Evolutionary conservation across 2,888 invertebrate species (phyloP), one percentile per base, ranked within the genome.

Genomic region (Fragum fragum): DNA sequence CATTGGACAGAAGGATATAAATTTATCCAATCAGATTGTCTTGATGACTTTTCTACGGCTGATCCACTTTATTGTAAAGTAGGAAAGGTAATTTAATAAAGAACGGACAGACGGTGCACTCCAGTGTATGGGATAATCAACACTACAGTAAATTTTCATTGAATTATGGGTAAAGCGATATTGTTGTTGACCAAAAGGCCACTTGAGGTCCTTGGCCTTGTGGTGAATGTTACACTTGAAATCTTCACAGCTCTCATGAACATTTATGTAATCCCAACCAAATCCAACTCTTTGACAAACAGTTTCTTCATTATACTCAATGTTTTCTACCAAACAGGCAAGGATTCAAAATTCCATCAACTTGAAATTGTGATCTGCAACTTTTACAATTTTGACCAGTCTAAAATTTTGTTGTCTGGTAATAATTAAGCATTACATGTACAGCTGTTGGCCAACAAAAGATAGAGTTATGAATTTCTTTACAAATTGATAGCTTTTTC

Each of bases 21-120:
- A 79, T 81, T 83, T 70, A 83, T 81, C 83, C 86, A 86, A 86
- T 83, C 83, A 83, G 79, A 85, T 79, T 76, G 79, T 71, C 66
- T 69, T 61, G 72, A 81, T 73, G 66, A 42, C 79, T 63, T 77
- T 81, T 81, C 76, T 72, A 59, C 81, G 76, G 73, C 71, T 76
- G 80, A 81, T 74, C 81, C 77, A 86, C 86, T 86, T 83, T 74
- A 79, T 68, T 57, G 72, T 83, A 53, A 79, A 81, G 81, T 76
- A 78, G 81, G 74, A 81, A 74, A 86, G 83, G 83, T 83, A 86
- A 86, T 83, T 79, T 77, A 83, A 86, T 86, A 83, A 81, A 77
- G 79, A 81, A 36, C 72, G 32, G 73, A 59, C 76, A 80, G 72
- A 80, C 78, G 70, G 75, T 53, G 61, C 69, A 55, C 72, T 76